Conservation (phyloP, 2,888 invertebrate species). For the Plemyria rubiginata region DNA sequence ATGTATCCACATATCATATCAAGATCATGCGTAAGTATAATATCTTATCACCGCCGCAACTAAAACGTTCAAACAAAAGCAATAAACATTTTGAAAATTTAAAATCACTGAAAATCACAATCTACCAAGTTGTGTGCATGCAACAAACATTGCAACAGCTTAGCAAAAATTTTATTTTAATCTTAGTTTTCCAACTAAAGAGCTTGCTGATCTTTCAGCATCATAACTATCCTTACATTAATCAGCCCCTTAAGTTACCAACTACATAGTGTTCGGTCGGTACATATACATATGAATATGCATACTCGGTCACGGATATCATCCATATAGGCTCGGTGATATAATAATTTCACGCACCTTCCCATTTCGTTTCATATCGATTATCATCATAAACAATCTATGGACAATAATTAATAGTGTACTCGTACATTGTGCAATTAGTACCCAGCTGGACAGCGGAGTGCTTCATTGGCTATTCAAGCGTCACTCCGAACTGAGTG, state of each 20-base stretch:
- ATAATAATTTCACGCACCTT: neutral
- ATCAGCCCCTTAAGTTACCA: no score
- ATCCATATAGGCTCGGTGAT: neutral
- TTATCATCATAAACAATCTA: conserved; percentile 10
- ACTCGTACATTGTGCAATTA: conserved; percentile 18
- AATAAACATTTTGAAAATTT: neutral
- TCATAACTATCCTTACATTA: no score
- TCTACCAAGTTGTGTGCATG: no score
- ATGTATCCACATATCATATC: neutral
- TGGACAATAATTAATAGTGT: conserved; percentile 4
- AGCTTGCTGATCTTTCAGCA: no score
- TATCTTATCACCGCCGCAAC: neutral
- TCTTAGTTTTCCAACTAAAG: no score
- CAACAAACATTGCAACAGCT: no score
- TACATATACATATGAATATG: no score
- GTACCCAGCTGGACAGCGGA: conserved; percentile 38
- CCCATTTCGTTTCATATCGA: conserved; percentile 3
- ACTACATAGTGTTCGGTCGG: no score
- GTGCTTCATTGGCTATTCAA: conserved; percentile 59
- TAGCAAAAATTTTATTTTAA: no score
- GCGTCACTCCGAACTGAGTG: conserved; percentile 49
- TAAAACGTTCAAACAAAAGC: neutral
- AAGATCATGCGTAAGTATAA: neutral
- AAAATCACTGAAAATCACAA: no score
- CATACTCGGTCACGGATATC: neutral